Evolutionary conservation across 2,113 vertebrate genomes (phyloP), one percentile per base, ranked within the genome.

Genomic region (Phycodurus eques): DNA sequence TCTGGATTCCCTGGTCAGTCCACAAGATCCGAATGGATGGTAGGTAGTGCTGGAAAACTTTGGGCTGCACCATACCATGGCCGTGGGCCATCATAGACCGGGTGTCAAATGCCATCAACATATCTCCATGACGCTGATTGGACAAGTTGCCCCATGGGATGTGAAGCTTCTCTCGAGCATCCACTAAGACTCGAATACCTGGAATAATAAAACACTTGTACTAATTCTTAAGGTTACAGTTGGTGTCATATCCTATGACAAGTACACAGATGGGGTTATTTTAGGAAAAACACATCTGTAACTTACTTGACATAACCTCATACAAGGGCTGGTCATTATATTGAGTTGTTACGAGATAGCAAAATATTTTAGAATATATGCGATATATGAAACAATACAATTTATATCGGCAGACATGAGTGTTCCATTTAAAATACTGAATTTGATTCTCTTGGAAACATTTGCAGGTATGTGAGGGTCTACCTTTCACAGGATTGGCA

Each of bases 151-250:
- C 96, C 97, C 97, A 99, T 0, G 96, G 95, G 85, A 99, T 98
- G 85, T 95, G 96, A 63, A 99, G 94, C 73, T 98, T 98, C 87
- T 96, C 96, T 57, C 97, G 90, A 49, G 97, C 97, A 10, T 99
- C 97, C 56, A 98, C 97, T 53, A 99, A 92, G 74, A 98, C 97
- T 82, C 97, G 93, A 79, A 99, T 92, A 77, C 97, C 97, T 98
- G 85, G 11, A 67, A 67, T 0, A 5, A 56, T 44, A 11, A 39
- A 10, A 68, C 9, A 8, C 27, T 4, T 33, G 22, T 20, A 31
- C 43, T 57, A 8, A 61, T 61, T 61, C 14, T 35, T 14, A 61
- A 22, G 53, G 20, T 33, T 46, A 15, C 19, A 63, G 51, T 62
- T 14, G 42, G 43, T 1, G n/a, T 68, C 64, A 61, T 11, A 61